Conservation (phyloP, 1,140 invertebrate genomes). For the Drosophila littoralis region DNA sequence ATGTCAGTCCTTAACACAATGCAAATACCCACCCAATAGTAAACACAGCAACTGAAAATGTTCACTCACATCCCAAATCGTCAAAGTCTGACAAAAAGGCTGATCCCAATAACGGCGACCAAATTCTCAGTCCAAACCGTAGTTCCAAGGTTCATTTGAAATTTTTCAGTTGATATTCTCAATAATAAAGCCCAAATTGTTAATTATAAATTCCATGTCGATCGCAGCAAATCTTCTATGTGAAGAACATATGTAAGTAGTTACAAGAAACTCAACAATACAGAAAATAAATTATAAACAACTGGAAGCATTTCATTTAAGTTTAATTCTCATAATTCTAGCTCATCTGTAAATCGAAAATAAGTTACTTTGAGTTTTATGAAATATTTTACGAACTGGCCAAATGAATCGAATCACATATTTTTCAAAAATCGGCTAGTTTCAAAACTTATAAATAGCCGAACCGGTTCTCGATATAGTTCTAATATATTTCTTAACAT, state of each 20-base stretch:
- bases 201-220: conserved; percentile 27
- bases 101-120: conserved; percentile 13
- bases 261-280: background rate
- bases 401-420: too few relatives aligned
- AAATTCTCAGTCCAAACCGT: conserved; percentile 31
- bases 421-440: too few relatives aligned
- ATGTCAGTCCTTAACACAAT: conserved; percentile 1
- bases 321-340: background rate
- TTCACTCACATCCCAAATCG: background rate
- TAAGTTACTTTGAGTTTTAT: too few relatives aligned
- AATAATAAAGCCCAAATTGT: conserved; percentile 32
- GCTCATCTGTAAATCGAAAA: too few relatives aligned
- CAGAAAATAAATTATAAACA: background rate
- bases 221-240: conserved; percentile 19
- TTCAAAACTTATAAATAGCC: too few relatives aligned
- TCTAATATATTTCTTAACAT: too few relatives aligned
- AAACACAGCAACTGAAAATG: background rate
- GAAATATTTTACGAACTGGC: too few relatives aligned
- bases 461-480: too few relatives aligned
- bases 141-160: conserved; percentile 22
- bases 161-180: conserved; percentile 7
- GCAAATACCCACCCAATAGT: background rate
- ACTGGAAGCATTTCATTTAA: background rate
- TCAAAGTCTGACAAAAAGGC: conserved; percentile 10
- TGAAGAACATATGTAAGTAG: conserved; percentile 7